Evolutionary conservation across 2,888 invertebrate species (phyloP).

Genomic region (Alcis repandata): DNA sequence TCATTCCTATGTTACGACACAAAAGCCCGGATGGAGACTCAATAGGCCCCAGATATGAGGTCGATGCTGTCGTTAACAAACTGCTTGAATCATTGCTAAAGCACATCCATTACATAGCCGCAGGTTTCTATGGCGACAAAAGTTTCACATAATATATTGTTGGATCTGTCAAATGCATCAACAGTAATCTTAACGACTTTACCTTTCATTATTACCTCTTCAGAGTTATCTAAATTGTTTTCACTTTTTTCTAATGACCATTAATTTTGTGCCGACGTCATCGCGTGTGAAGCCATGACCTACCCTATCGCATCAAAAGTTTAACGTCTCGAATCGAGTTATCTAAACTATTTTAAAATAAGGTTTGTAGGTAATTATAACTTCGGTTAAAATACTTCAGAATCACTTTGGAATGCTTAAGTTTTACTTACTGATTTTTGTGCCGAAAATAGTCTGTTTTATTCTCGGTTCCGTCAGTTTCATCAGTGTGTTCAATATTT

Average conservation of each 20-base stretch:
- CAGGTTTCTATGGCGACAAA: conserved; percentile 26
- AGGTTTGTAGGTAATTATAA: not conserved
- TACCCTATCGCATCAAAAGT: conserved; percentile 57
- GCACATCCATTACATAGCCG: conserved; percentile 29
- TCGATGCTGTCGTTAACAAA: conserved; percentile 34
- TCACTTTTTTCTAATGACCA: conserved; percentile 60
- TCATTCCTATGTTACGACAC: conserved; percentile 26
- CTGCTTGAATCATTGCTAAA: conserved; percentile 29
- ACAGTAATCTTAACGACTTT: conserved; percentile 55
- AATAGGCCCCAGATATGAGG: conserved; percentile 32
- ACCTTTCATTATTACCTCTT: conserved; percentile 51
- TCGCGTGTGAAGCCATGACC: conserved; percentile 59
- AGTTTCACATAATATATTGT: conserved; percentile 29
- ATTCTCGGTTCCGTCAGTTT: too few species aligned
- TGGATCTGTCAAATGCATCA: conserved; percentile 33
- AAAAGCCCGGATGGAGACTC: conserved; percentile 27
- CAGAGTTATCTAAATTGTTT: conserved; percentile 66
- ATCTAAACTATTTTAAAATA: not conserved
- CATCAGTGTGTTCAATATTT: too few species aligned
- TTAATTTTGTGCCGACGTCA: conserved; percentile 56
- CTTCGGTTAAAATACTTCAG: too few species aligned
- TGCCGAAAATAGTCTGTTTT: too few species aligned
- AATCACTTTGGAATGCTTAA: too few species aligned
- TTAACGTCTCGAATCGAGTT: conserved; percentile 35
- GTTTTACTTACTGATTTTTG: too few species aligned